These are phyloP conservation scores for Typhlichthys subterraneus DNA, from an alignment of 2,797 vertebrate genomes.

Conservation along the genomic window DNA sequence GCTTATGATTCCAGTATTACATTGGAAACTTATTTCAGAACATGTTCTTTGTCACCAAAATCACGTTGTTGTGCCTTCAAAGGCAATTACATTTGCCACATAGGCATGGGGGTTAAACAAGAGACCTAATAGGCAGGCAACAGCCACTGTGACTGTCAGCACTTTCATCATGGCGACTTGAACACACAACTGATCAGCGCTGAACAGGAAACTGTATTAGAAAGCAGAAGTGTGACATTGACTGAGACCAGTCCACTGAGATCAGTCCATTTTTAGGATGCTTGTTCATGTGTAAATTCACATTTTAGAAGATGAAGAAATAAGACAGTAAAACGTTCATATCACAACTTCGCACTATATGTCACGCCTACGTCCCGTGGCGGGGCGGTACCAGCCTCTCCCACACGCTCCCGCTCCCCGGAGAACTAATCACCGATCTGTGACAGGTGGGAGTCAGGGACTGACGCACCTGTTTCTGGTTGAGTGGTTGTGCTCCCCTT, in stretches of 20 bases:
- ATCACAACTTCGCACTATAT: no score
- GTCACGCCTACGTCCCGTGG: no score
- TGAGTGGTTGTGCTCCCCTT: no score
- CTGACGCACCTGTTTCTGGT: no score
- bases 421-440: no score
- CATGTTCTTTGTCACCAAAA: constrained; percentile 20
- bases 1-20: constrained; percentile 29
- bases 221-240: constrained; percentile 25
- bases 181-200: constrained; percentile 12
- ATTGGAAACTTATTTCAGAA: constrained; percentile 17
- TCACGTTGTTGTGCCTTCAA: constrained; percentile 16
- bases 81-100: constrained; percentile 22
- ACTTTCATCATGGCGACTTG: constrained; percentile 16
- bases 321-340: no score
- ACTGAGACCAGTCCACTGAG: not conserved
- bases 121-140: not conserved
- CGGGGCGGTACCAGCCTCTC: no score
- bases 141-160: constrained; percentile 18
- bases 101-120: constrained; percentile 39
- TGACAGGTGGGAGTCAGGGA: no score
- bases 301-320: no score
- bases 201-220: not conserved
- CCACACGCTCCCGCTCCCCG: no score
- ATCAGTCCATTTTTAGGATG: not conserved
- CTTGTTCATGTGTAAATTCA: no score